Evolutionary conservation across 64 coral and sea anemone genomes (phyloP), one percentile per base, ranked within the genome.

Genomic region (Montipora sp.): DNA sequence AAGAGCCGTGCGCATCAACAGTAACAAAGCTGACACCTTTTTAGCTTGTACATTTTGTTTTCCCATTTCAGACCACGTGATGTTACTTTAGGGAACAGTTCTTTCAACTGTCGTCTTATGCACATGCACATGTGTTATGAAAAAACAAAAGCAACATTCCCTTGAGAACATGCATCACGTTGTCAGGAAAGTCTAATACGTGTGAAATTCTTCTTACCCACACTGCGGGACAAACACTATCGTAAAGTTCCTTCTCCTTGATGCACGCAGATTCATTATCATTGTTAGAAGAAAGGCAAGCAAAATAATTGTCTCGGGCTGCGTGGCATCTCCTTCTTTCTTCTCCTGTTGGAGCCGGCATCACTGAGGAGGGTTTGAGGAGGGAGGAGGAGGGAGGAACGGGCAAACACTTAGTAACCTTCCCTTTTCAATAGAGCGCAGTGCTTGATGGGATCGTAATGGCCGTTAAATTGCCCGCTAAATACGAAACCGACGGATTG

Each of bases 401-500:
- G 36, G 36, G 13, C 51, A 65, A 15, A 59, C 79, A 43, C 77
- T 74, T 73, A 19, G 69, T 27, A 80, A 73, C 27, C 53, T 45
- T 48, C 5, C 66, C 78, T 94, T 77, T 12, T 84, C 27, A 53
- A 10, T 11, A 70, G 75, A 51, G 2, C 8, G 92, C 65, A 90
- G 58, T 79, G 95, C 24, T 80, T 83, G 65, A 5, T 94, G 95
- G 95, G 92, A 97, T 75, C 77, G 95, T 72, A 97, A 97, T 97
- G 95, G 95, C 91, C 95, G 95, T 97, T 97, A 88, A 65, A 22
- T 88, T 80, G 77, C 92, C 88, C 95, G 95, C 92, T 94, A 98
- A 95, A 98, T 98, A 98, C 92, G 89, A 98, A 96, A 67, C 60
- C 47, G 6, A 18, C 75, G 55, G 68, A 51, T n/a, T 71, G 68